A percentile compares a stretch with the other conserved stretches of the same genome.
These are phyloP conservation scores for Mantis religiosa DNA, from an alignment of 2,888 invertebrate species.

Conservation along the genomic window DNA sequence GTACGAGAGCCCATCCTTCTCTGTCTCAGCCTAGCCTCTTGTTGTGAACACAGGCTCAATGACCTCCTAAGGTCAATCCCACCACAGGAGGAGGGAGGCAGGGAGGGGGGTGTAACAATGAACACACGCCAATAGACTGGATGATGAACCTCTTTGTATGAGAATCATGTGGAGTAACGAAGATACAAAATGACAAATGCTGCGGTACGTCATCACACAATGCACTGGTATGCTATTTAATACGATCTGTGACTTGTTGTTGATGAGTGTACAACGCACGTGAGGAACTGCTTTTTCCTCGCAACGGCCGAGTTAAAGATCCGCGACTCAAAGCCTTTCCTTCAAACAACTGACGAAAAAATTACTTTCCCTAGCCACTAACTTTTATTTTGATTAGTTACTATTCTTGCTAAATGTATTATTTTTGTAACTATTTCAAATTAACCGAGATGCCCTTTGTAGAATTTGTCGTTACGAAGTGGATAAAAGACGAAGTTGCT, in stretches of 20 bases:
- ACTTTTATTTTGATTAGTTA: too few species aligned
- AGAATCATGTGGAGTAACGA: neutral
- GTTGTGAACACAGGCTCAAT: slow-evolving; percentile 12
- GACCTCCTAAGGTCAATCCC: slow-evolving; percentile 14
- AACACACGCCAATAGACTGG: neutral
- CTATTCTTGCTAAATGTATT: too few species aligned
- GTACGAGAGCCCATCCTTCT: neutral
- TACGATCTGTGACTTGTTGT: neutral
- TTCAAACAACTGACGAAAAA: too few species aligned
- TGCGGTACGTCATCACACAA: neutral
- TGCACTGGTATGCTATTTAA: neutral
- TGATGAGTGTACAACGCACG: neutral
- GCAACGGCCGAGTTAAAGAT: too few species aligned
- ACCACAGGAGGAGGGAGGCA: neutral
- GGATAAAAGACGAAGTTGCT: too few species aligned
- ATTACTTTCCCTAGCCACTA: too few species aligned
- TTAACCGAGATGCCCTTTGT: too few species aligned
- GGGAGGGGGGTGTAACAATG: neutral
- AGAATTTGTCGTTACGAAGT: too few species aligned
- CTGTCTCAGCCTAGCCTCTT: neutral
- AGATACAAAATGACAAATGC: neutral
- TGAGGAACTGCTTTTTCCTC: neutral
- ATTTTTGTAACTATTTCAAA: too few species aligned
- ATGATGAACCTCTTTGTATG: neutral
- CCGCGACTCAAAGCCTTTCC: too few species aligned